Conservation (phyloP, 1,140 invertebrate genomes). For the Linepithema humile region DNA sequence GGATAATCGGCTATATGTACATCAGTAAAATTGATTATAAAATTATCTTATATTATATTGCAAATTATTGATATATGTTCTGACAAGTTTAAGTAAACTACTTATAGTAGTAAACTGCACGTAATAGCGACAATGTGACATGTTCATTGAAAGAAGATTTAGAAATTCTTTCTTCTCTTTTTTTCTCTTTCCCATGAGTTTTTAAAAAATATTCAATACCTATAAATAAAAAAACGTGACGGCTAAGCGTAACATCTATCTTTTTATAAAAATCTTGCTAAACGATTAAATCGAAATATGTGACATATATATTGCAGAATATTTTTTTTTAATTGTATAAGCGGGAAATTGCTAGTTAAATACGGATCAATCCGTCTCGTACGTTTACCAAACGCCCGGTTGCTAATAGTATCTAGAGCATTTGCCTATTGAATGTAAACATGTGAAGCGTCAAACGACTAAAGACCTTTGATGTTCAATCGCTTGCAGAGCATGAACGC, state of each 20-base stretch:
- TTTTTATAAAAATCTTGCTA: background rate
- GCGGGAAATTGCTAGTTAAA: conserved; percentile 20
- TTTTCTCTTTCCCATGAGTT: no score
- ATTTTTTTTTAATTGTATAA: background rate
- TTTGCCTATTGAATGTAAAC: conserved; percentile 62
- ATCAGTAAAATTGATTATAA: background rate
- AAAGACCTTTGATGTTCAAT: conserved; percentile 78
- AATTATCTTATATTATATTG: background rate
- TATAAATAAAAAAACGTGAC: background rate
- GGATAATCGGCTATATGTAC: background rate
- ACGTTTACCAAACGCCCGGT: conserved; percentile 59
- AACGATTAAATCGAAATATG: background rate
- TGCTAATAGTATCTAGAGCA: conserved; percentile 67
- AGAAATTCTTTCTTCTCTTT: no score
- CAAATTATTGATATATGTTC: background rate
- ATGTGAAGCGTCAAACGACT: conserved; percentile 73
- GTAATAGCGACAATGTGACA: no score
- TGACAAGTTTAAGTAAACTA: background rate
- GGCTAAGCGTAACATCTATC: background rate
- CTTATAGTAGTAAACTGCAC: no score
- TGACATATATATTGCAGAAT: no score
- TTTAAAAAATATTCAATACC: background rate
- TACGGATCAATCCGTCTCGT: conserved; percentile 21
- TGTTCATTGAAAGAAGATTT: no score
- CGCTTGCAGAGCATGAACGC: conserved; percentile 72